Conservation (phyloP, 2,113 vertebrate genomes). For the Cyprinodon variegatus region DNA sequence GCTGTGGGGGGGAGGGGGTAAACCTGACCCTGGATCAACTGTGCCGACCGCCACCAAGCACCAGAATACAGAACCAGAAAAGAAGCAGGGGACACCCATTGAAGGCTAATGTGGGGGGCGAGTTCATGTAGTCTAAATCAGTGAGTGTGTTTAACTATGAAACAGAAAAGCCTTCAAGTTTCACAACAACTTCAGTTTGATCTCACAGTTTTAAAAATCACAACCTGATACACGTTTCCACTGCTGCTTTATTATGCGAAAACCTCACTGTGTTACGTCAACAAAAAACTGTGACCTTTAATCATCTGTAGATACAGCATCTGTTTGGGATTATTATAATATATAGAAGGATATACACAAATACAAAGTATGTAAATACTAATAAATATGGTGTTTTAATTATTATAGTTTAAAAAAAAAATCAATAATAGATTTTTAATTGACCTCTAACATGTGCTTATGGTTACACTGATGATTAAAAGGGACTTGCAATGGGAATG, state of each 20-base stretch:
- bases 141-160: constrained; percentile 38
- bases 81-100: constrained; percentile 34
- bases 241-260: background rate
- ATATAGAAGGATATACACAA: background rate
- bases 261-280: background rate
- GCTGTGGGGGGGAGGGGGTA: constrained; percentile 30
- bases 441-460: no score
- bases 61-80: constrained; percentile 41
- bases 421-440: no score
- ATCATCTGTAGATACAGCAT: background rate
- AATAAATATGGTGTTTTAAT: background rate
- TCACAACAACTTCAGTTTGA: constrained; percentile 53
- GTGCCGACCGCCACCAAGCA: constrained; percentile 78
- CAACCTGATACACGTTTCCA: constrained; percentile 1
- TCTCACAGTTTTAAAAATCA: background rate
- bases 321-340: background rate
- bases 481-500: no score
- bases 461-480: no score
- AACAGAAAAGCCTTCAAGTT: constrained; percentile 31
- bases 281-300: background rate
- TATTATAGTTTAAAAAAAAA: no score
- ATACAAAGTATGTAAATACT: background rate
- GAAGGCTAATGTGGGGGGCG: background rate
- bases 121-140: constrained; percentile 20
- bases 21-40: constrained; percentile 70